phyloP scores from a whole-genome alignment of 2,797 vertebrate species.

The Acomys russatus region DNA sequence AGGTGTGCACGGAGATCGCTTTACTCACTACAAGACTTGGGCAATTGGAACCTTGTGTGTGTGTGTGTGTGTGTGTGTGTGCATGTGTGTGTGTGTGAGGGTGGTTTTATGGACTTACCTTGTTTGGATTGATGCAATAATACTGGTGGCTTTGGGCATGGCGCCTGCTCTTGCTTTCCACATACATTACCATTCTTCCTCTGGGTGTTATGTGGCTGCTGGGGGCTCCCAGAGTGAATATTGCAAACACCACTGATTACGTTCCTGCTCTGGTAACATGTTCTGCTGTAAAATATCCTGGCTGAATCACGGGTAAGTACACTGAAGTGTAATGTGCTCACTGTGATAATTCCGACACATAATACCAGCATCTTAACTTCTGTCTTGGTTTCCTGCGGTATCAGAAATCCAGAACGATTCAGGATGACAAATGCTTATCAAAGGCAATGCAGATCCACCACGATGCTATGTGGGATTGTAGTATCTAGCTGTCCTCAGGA shows the following conservation, averaged over 20 bases:
- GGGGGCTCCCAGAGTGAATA: conserved; percentile 56
- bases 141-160: conserved; percentile 30
- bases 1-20: conserved; percentile 45
- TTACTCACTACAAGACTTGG: conserved; percentile 58
- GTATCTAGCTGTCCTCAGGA: conserved; percentile 16
- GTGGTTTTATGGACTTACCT: neutral
- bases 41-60: conserved; percentile 52
- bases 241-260: conserved; percentile 69
- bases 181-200: conserved; percentile 60
- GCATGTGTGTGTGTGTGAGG: no score
- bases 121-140: conserved; percentile 21
- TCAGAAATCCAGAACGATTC: conserved; percentile 39
- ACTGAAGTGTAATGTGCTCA: conserved; percentile 43
- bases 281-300: conserved; percentile 77
- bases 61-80: neutral
- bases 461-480: neutral
- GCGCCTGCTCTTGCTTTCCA: conserved; percentile 7
- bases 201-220: conserved; percentile 1
- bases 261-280: conserved; percentile 78
- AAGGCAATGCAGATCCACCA: neutral
- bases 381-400: conserved; percentile 58
- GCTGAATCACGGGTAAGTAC: conserved; percentile 60
- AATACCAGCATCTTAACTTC: conserved; percentile 21
- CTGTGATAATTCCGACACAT: conserved; percentile 52
- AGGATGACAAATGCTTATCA: conserved; percentile 46